A percentile compares a stretch with the other conserved stretches of the same genome.
Conservation (phyloP, 2,113 vertebrate genomes). For the Tupaia tana region DNA sequence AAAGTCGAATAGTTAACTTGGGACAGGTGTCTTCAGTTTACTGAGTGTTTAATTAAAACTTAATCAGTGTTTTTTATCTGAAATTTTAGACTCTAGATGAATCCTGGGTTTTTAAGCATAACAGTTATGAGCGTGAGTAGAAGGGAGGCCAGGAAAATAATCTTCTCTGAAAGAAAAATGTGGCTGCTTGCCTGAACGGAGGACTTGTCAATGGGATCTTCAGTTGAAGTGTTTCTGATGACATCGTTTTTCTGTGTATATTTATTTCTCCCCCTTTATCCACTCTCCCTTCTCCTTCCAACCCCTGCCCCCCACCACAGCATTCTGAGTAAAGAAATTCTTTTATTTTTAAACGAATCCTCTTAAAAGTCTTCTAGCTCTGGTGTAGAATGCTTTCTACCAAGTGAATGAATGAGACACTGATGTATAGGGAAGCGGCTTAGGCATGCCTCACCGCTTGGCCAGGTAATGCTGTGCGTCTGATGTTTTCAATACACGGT, state of each 20-base stretch:
- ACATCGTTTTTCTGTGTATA: not conserved
- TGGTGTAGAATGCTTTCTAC: not conserved
- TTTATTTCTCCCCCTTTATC: not conserved
- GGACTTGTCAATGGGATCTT: not conserved
- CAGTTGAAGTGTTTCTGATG: not conserved
- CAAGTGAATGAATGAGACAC: not conserved
- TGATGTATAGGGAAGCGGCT: not conserved
- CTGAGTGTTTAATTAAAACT: not conserved
- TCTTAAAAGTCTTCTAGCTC: not conserved
- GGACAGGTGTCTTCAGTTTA: not conserved
- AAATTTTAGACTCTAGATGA: not conserved
- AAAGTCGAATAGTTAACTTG: not conserved
- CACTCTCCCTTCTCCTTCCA: too few relatives aligned
- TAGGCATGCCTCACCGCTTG: not conserved
- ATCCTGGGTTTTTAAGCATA: not conserved
- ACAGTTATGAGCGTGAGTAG: not conserved
- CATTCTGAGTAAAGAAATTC: conserved; percentile 13
- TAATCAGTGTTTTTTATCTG: not conserved
- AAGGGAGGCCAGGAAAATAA: not conserved
- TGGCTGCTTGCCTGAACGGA: not conserved
- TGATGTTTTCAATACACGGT: not conserved
- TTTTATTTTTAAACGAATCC: not conserved
- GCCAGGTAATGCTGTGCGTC: not conserved
- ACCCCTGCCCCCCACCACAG: not conserved
- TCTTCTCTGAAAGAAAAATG: not conserved